phyloP scores from a whole-genome alignment of 2,888 invertebrate genomes.

The Folsomia candida region DNA sequence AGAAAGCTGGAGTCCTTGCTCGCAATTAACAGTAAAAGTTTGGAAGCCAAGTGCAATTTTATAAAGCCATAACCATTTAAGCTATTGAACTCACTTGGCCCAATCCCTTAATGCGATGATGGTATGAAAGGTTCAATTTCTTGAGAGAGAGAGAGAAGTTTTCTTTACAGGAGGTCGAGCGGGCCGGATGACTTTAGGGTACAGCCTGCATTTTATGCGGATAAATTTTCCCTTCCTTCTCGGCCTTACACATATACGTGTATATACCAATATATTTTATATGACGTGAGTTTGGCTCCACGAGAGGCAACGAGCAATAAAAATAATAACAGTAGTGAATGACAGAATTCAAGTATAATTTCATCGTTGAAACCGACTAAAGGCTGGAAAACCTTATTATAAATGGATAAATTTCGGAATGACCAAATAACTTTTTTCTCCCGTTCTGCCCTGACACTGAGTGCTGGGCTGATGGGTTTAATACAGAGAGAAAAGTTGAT shows the following conservation, averaged over 20 bases:
- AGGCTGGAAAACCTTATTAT: neutral
- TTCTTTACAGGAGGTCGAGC: neutral
- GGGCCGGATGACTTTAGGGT: neutral
- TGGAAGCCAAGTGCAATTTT: slow-evolving; percentile 16
- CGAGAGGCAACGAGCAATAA: neutral
- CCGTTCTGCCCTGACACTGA: neutral
- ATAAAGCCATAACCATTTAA: slow-evolving; percentile 21
- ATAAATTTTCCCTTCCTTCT: neutral
- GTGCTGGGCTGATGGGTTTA: too few relatives aligned
- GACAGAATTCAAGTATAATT: neutral
- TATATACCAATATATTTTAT: too few relatives aligned
- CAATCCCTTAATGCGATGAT: neutral
- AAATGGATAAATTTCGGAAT: neutral
- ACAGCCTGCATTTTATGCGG: neutral
- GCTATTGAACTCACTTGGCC: slow-evolving; percentile 12
- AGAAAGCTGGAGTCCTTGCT: slow-evolving; percentile 3
- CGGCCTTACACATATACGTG: neutral
- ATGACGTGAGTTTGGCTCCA: too few relatives aligned
- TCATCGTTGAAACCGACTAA: neutral
- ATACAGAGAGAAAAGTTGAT: too few relatives aligned
- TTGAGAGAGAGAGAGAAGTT: neutral
- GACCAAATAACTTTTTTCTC: neutral
- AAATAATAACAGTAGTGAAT: slow-evolving; percentile 17
- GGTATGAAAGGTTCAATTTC: neutral
- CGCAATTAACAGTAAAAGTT: slow-evolving; percentile 21